A percentile compares a stretch with the other conserved stretches of the same genome.
Conservation (phyloP, 2,888 invertebrate genomes). For the Litoditis marina region DNA sequence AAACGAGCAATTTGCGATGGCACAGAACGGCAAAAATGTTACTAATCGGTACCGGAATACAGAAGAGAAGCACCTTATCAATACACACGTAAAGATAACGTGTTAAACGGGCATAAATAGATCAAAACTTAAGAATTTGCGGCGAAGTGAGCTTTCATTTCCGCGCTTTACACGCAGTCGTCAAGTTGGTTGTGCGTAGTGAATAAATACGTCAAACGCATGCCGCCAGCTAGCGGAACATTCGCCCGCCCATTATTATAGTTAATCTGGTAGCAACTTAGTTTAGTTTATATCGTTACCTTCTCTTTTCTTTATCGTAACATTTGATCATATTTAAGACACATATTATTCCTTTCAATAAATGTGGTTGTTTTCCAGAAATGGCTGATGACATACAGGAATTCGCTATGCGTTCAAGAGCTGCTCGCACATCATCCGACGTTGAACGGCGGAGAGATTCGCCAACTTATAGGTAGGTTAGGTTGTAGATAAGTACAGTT, state of each 20-base stretch:
- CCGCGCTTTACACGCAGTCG: conserved; percentile 1
- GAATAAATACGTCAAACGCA: background rate
- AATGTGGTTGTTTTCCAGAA: background rate
- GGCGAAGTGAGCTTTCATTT: background rate
- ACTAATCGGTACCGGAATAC: background rate
- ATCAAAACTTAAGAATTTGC: background rate
- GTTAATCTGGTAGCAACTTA: too few species aligned
- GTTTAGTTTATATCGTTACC: too few species aligned
- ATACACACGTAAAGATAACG: background rate
- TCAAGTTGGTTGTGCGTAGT: conserved; percentile 2
- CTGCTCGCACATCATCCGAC: conserved; percentile 31
- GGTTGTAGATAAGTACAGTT: too few species aligned
- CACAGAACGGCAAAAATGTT: too few species aligned
- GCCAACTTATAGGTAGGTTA: conserved; percentile 12
- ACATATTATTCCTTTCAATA: too few species aligned
- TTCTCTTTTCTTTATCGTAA: too few species aligned
- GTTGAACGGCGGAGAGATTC: conserved; percentile 6
- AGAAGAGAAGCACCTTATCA: background rate
- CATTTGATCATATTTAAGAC: too few species aligned
- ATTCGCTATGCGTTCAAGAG: conserved; percentile 38
- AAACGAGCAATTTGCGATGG: too few species aligned
- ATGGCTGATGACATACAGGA: conserved; percentile 23
- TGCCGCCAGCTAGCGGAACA: background rate
- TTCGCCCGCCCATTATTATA: too few species aligned
- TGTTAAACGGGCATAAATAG: background rate